These are phyloP conservation scores for Planiliza haematocheilus DNA, from an alignment of 2,113 vertebrate genomes.

Conservation along the genomic window DNA sequence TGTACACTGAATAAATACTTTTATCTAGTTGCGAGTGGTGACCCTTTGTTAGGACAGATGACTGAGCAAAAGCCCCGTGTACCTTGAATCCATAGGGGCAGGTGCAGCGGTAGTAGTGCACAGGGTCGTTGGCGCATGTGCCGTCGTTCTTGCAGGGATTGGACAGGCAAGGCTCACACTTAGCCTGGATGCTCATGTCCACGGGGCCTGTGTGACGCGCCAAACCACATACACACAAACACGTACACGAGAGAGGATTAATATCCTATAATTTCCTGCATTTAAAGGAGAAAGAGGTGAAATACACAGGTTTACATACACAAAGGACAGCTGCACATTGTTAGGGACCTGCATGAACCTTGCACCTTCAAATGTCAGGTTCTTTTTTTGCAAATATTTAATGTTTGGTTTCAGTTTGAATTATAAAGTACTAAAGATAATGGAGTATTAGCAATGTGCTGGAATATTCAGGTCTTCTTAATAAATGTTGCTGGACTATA, in stretches of 20 bases:
- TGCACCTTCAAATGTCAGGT: not conserved
- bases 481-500: not conserved
- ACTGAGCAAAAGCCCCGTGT: conserved; percentile 6
- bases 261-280: not conserved
- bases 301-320: conserved; percentile 10
- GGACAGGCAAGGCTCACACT: conserved; percentile 97
- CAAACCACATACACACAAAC: conserved; percentile 44
- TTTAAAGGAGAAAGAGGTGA: not conserved
- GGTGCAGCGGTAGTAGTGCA: conserved; percentile 96
- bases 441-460: not conserved
- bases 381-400: not conserved
- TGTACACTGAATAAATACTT: not conserved
- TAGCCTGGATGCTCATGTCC: conserved; percentile 92
- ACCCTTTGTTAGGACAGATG: too few species aligned
- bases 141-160: conserved; percentile 97
- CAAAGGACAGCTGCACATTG: conserved; percentile 30
- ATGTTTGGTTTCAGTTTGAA: not conserved
- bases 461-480: not conserved
- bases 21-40: too few species aligned
- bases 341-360: conserved; percentile 39
- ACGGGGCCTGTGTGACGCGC: conserved; percentile 86
- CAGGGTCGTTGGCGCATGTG: conserved; percentile 94
- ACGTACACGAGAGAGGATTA: conserved; percentile 21
- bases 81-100: conserved; percentile 99
- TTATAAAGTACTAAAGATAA: not conserved